These are phyloP conservation scores for Drosophila colorata DNA, from an alignment of 2,888 invertebrate genomes.

Conservation along the genomic window DNA sequence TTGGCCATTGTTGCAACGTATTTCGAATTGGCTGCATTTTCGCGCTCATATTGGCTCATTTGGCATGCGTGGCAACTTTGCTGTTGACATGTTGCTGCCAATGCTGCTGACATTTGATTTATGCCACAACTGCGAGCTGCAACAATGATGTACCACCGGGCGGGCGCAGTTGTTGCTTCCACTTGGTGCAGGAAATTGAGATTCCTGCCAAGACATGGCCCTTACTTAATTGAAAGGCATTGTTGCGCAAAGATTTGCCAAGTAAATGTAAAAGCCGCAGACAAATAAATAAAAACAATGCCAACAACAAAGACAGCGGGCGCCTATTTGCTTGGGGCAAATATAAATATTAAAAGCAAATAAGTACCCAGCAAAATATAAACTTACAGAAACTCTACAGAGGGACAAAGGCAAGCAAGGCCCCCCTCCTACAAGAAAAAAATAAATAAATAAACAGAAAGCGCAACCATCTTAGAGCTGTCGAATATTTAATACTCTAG, in stretches of 20 bases:
- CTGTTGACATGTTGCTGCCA: constrained; percentile 38
- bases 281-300: constrained; percentile 55
- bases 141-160: background rate
- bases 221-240: constrained; percentile 67
- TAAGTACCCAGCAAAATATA: constrained; percentile 51
- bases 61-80: constrained; percentile 28
- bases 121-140: constrained; percentile 21
- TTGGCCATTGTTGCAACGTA: constrained; percentile 11
- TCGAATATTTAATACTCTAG: background rate
- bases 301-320: constrained; percentile 22
- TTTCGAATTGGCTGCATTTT: constrained; percentile 36
- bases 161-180: constrained; percentile 4
- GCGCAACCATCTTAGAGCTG: background rate
- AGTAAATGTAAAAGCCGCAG: constrained; percentile 49
- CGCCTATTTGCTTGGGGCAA: constrained; percentile 60
- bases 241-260: constrained; percentile 62
- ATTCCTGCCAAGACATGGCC: constrained; percentile 3
- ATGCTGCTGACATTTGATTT: constrained; percentile 37
- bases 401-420: constrained; percentile 12
- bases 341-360: constrained; percentile 73
- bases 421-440: constrained; percentile 5
- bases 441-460: constrained; percentile 2
- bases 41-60: constrained; percentile 27
- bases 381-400: constrained; percentile 35
- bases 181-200: background rate